Base-by-base conservation (phyloP, 2,797 vertebrate genomes). In the Enteromius thamalakanensis region DNA sequence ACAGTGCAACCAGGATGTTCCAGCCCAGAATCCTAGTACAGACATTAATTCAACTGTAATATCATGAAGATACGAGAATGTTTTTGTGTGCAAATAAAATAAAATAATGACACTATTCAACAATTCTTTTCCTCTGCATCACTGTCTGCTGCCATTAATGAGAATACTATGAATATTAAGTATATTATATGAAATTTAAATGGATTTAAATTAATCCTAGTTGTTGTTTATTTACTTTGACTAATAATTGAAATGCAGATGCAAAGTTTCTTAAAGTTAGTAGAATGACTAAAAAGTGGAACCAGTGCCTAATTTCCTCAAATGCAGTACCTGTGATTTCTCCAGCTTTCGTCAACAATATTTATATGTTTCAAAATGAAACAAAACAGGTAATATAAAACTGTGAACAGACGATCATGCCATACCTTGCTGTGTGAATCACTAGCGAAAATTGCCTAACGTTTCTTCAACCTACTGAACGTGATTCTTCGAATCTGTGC, bases 261-360 rank as follows among this genome's bases (percentile, higher is more conserved):
- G 49, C 17, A 51, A 51, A 51, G 49, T 51, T 51, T 7, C 49
- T 51, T 51, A 51, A 19, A 51, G 17, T 51, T 51, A 51, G 49
- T 51, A 51, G 15, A 49, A 15, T 19, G 47, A 6, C 51, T 21
- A 21, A 55, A 55, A 45, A 42, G 9, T 51, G 49, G 19, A 45
- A 85, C 86, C 85, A 87, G 49, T 62, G 89, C 93, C 92, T 92
- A 84, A 88, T 90, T 92, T 90, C 85, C 85, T 87, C 89, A 81
- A 90, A 90, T 84, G 82, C 88, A 90, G 80, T 82, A 51, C 69
- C 45, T 77, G 47, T 55, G 67, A 77, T 85, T 83, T 84, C 85
- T 85, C 49, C 40, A 60, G 62, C 58, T 49, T 49, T 23, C 47
- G 26, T 45, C 58, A 15, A 74, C 32, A 42, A 76, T 45, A 64